Percentiles rank a stretch among this genome's conserved stretches.
Evolutionary conservation across 2,113 vertebrate genomes (phyloP).

Genomic region (Struthio camelus): DNA sequence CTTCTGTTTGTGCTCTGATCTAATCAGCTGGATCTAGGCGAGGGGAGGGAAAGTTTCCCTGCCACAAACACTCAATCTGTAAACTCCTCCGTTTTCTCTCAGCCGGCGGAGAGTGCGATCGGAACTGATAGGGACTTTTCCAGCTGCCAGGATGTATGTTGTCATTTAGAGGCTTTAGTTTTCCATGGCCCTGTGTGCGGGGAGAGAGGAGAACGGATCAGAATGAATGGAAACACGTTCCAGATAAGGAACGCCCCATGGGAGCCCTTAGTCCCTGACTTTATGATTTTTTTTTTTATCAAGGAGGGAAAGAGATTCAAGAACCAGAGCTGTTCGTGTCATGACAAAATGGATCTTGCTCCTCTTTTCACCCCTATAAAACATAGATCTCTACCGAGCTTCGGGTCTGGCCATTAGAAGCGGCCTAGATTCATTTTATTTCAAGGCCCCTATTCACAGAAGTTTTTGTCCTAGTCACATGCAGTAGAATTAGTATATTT

Average conservation of each 20-base stretch:
- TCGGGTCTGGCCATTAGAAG: background rate
- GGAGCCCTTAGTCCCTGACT: background rate
- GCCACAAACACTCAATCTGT: slow-evolving; percentile 20
- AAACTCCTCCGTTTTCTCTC: background rate
- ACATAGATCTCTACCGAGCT: background rate
- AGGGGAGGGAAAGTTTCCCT: background rate
- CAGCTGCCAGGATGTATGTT: background rate
- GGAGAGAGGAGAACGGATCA: background rate
- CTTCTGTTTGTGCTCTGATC: slow-evolving; percentile 35
- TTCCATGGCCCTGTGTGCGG: background rate
- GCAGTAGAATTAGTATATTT: background rate
- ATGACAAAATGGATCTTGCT: background rate
- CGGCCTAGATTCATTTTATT: background rate
- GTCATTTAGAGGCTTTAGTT: background rate
- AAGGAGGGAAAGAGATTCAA: background rate
- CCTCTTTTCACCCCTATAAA: background rate
- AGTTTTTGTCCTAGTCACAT: background rate
- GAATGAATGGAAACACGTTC: background rate
- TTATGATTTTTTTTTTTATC: background rate
- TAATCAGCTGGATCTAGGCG: slow-evolving; percentile 7
- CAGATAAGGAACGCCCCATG: fast-evolving
- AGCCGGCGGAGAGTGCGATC: background rate
- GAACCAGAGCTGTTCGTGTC: background rate
- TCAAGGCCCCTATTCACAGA: background rate
- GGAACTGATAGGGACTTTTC: background rate